Conservation (phyloP, 2,797 vertebrate species). For the Neopelma chrysocephalum region DNA sequence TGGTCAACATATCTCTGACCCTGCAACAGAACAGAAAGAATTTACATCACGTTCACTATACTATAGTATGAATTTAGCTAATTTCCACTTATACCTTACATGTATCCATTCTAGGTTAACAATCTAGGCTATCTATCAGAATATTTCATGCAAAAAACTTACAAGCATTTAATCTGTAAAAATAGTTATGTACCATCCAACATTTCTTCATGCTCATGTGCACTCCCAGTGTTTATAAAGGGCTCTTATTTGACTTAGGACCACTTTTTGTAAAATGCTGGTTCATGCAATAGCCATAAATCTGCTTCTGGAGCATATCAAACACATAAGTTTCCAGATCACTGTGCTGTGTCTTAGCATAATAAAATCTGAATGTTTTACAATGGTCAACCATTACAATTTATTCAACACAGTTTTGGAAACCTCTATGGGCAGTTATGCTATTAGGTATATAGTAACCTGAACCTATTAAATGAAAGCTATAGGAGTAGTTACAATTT, state of each 20-base stretch:
- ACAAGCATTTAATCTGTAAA: not conserved
- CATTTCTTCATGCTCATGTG: not conserved
- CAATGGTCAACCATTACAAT: not conserved
- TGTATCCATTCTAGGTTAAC: not conserved
- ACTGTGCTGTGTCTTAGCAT: not conserved
- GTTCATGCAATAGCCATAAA: not conserved
- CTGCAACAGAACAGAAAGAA: conserved; percentile 72
- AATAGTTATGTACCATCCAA: not conserved
- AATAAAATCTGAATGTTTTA: not conserved
- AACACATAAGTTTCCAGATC: not conserved
- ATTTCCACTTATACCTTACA: not conserved
- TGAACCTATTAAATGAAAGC: not conserved
- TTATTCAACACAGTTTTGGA: not conserved
- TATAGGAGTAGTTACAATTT: not conserved
- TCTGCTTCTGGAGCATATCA: not conserved
- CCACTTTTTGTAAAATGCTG: not conserved
- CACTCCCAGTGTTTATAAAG: not conserved
- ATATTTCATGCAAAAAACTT: not conserved
- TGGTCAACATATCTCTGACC: conserved; percentile 90
- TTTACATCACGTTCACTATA: not conserved
- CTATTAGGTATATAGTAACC: not conserved
- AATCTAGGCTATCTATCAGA: not conserved
- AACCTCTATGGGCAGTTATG: not conserved
- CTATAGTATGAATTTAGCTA: not conserved
- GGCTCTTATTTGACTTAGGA: not conserved